phyloP scores from a whole-genome alignment of 2,113 vertebrate species.

The Lagenorhynchus albirostris region DNA sequence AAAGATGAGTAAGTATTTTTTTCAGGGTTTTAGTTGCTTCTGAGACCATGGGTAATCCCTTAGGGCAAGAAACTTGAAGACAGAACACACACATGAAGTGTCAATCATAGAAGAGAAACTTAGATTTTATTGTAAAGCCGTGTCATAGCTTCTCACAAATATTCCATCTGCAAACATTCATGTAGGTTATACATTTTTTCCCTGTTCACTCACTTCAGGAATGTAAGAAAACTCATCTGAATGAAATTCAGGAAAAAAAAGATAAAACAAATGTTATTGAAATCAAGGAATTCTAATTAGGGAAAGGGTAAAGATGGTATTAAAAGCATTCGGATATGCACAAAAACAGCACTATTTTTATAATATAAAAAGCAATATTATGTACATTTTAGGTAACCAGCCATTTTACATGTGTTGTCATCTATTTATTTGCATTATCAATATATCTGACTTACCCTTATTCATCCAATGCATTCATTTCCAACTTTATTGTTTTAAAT shows the following conservation, averaged over 20 bases:
- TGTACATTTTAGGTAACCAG: background rate
- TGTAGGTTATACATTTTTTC: slow-evolving; percentile 34
- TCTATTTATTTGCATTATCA: slow-evolving; percentile 65
- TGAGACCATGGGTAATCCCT: background rate
- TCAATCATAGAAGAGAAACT: slow-evolving; percentile 2
- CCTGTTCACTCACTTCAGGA: background rate
- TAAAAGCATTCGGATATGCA: background rate
- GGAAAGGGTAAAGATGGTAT: slow-evolving; percentile 22
- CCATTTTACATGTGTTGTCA: slow-evolving; percentile 14
- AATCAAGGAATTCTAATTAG: background rate
- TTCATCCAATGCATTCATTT: slow-evolving; percentile 49
- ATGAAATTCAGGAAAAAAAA: slow-evolving; percentile 12
- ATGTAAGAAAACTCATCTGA: slow-evolving; percentile 28
- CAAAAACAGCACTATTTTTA: slow-evolving; percentile 42
- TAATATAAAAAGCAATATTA: slow-evolving; percentile 52
- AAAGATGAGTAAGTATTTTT: background rate
- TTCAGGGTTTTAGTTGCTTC: background rate
- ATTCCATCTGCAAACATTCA: background rate
- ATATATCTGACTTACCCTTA: slow-evolving; percentile 47
- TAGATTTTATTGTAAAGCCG: slow-evolving; percentile 19
- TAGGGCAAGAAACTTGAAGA: background rate
- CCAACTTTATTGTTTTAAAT: slow-evolving; percentile 54
- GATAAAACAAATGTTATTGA: slow-evolving; percentile 42
- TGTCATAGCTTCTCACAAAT: slow-evolving; percentile 47
- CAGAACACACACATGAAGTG: background rate